A percentile compares a stretch with the other conserved stretches of the same genome.
Conservation (phyloP, 2,113 vertebrate species). For the Panurus biarmicus region DNA sequence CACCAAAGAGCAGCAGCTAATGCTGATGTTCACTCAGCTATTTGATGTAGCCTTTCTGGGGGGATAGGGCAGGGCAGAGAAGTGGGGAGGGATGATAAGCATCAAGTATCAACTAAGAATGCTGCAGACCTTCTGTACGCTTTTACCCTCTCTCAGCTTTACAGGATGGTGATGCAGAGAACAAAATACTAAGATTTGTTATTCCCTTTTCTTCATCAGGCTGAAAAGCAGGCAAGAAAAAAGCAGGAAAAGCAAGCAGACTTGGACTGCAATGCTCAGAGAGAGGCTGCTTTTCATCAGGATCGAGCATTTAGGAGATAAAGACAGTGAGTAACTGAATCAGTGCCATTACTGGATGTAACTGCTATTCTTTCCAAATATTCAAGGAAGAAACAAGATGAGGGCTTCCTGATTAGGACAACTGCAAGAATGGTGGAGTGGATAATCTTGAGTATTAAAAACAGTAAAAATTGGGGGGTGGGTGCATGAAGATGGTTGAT, state of each 20-base stretch:
- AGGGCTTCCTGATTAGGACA: slow-evolving; percentile 44
- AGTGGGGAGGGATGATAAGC: not conserved
- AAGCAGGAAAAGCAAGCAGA: slow-evolving; percentile 68
- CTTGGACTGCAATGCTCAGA: slow-evolving; percentile 61
- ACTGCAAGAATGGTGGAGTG: not conserved
- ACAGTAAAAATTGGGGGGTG: fast-evolving
- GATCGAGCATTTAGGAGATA: slow-evolving; percentile 75
- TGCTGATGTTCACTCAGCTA: not conserved
- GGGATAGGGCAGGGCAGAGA: too few species aligned
- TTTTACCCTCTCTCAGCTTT: not conserved
- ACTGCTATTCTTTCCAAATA: slow-evolving; percentile 66
- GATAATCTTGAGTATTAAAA: not conserved
- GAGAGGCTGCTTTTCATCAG: slow-evolving; percentile 47
- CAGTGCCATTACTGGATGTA: slow-evolving; percentile 54
- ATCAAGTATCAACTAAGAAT: not conserved
- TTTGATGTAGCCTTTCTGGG: not conserved
- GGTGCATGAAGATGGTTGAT: not conserved
- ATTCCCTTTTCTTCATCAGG: slow-evolving; percentile 65
- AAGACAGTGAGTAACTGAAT: slow-evolving; percentile 68
- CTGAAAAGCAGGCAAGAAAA: slow-evolving; percentile 65
- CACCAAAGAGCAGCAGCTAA: not conserved
- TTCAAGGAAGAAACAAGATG: slow-evolving; percentile 56
- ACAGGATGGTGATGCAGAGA: not conserved
- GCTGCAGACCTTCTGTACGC: not conserved
- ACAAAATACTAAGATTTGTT: not conserved